Base-by-base conservation (phyloP, 2,113 vertebrate genomes). In the Pipra filicauda region DNA sequence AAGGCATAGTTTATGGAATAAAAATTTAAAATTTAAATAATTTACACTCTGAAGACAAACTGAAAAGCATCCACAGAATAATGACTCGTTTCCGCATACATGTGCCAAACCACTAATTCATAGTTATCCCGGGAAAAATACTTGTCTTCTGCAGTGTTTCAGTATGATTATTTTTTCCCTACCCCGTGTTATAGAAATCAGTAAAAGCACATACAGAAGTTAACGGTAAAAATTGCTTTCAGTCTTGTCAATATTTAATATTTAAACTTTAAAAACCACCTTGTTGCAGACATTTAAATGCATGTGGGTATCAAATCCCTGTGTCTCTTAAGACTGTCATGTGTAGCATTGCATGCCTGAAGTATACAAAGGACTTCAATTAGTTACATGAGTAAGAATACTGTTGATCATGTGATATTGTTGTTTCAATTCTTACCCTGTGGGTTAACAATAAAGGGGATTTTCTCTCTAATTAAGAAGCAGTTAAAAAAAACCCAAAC, bases 391-490 rank as follows among this genome's bases (percentile, higher is more conserved):
- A 77, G 58, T 57, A 46, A 90, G 49, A 88, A 66, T 48, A 80
- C 8, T 44, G 59, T 51, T 51, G 46, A 79, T 12, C 75, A 52
- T 31, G 58, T n/a, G 89, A 89, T 79, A 62, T 4, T 37, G 51
- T 52, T 65, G 48, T 33, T 90, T 81, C 65, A 91, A 5, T 80
- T 84, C 64, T 73, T 71, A 30, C 30, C 33, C 57, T 17, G 22
- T 31, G 30, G 54, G 19, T 83, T 88, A 73, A 80, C 20, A 88
- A 66, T 44, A 76, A 88, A 91, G 30, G 55, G 46, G 48, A 93
- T 93, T 96, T 96, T 87, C 48, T 88, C 23, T 64, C 48, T 86
- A 95, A 92, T 87, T 84, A 91, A 77, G 43, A 71, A 87, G 57
- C 2, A 1, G 46, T 48, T 74, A 37, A 76, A 91, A 51, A 51